phyloP scores from a whole-genome alignment of 2,888 invertebrate species.

The Gonocerus acuteangulatus region DNA sequence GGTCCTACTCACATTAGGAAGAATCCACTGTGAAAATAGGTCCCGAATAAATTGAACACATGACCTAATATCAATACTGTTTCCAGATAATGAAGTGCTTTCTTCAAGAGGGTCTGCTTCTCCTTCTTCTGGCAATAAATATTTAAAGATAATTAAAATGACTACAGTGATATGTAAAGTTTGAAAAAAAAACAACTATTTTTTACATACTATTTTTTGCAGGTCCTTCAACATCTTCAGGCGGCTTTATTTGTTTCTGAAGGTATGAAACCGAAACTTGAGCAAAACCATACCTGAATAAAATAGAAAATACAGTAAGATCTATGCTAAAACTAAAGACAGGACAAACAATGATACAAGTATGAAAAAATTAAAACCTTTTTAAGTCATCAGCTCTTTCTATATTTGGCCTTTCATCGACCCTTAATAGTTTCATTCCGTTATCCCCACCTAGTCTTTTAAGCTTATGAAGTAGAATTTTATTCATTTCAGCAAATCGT shows the following conservation, averaged over 20 bases:
- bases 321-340: neutral
- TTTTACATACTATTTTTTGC: slow-evolving; percentile 15
- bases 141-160: neutral
- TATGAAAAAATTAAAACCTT: slow-evolving; percentile 28
- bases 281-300: slow-evolving; percentile 49
- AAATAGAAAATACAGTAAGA: slow-evolving; percentile 3
- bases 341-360: neutral
- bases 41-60: slow-evolving; percentile 88
- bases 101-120: neutral
- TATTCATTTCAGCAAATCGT: slow-evolving; percentile 36
- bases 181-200: too few species aligned
- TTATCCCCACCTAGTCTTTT: slow-evolving; percentile 34
- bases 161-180: too few species aligned
- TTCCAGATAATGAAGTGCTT: slow-evolving; percentile 39
- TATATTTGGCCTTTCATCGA: slow-evolving; percentile 36
- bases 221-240: slow-evolving; percentile 33
- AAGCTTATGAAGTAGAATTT: slow-evolving; percentile 36
- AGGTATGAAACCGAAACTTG: slow-evolving; percentile 59
- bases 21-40: slow-evolving; percentile 71
- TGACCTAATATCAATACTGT: slow-evolving; percentile 79
- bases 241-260: slow-evolving; percentile 44
- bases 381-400: slow-evolving; percentile 36
- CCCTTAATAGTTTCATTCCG: slow-evolving; percentile 25
- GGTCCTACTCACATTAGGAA: slow-evolving; percentile 50
- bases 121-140: neutral